Evolutionary conservation across 2,797 vertebrate genomes (phyloP), one percentile per base, ranked within the genome.

Genomic region (Nannoperca obscura): DNA sequence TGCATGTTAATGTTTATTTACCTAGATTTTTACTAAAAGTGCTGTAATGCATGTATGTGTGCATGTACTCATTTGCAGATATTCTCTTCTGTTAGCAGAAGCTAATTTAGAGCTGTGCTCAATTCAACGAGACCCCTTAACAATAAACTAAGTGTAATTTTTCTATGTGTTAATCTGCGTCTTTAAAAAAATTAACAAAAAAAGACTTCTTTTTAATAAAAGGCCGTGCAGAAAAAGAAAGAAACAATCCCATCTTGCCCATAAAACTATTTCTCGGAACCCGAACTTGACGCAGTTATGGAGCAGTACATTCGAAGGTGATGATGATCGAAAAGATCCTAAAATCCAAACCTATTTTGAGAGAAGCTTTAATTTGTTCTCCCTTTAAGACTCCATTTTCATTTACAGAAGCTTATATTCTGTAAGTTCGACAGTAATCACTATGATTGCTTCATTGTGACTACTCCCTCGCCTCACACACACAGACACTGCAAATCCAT

Each of bases 401-500:
- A 27, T 14, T 8, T 14, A 46, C 32, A 61, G 24, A 4, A 55
- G 24, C 30, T 69, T 12, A 47, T 40, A 32, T n/a, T n/a, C n/a
- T n/a, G n/a, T 52, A 77, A 63, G 65, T 59, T 40, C 47, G 68
- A 77, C 22, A 24, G 15, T 69, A 55, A 69, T 46, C 49, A 34
- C 61, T 30, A 1, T 8, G 49, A 79, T 36, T 68, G 70, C 47
- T 84, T 65, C 32, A 47, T 77, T 74, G 74, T 24, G 22, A 34
- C 57, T 27, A 5, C 15, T 76, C 47, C 69, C 65, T 34, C 0
- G 24, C 19, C 27, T 61, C 54, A 59, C 52, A 71, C 70, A 52
- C n/a, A 24, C 36, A 54, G 47, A 70, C 78, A 75, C 30, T 10
- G 14, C 71, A 80, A 76, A 72, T 36, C 64, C 74, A 63, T 74